A percentile compares a stretch with the other conserved stretches of the same genome.
Conservation (phyloP, 2,888 invertebrate genomes). For the Drosophila suboccidentalis region DNA sequence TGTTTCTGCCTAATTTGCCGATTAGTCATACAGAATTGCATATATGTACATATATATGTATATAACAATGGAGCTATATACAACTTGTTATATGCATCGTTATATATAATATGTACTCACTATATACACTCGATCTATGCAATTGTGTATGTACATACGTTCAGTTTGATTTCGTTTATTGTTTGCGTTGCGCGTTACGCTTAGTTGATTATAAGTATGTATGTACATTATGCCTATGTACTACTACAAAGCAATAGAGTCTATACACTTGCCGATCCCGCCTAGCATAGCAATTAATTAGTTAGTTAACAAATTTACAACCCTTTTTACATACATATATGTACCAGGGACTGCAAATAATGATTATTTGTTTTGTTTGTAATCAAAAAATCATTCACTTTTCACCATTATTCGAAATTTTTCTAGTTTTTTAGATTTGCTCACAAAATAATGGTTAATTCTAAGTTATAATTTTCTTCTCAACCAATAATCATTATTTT, state of each 20-base stretch:
- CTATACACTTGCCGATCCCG: neutral
- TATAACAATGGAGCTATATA: slow-evolving; percentile 1
- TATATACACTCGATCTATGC: slow-evolving; percentile 5
- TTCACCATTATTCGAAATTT: no score
- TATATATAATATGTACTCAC: slow-evolving; percentile 5
- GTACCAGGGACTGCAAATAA: no score
- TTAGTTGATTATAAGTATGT: slow-evolving; percentile 12
- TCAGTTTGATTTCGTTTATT: slow-evolving; percentile 21
- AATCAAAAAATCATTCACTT: no score
- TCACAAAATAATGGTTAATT: no score
- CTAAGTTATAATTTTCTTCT: no score
- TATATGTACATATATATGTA: neutral
- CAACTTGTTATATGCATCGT: neutral
- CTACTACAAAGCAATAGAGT: neutral
- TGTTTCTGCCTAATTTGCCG: slow-evolving; percentile 28
- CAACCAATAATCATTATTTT: no score
- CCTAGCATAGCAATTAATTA: neutral
- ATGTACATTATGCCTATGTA: neutral
- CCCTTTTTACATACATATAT: no score
- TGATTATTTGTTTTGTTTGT: no score
- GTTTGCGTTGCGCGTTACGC: slow-evolving; percentile 6
- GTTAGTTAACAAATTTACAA: neutral
- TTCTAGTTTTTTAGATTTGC: no score
- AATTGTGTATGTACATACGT: slow-evolving; percentile 2
- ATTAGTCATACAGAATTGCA: slow-evolving; percentile 41